Conservation (phyloP, 2,113 vertebrate genomes). For the Poicephalus gulielmi region DNA sequence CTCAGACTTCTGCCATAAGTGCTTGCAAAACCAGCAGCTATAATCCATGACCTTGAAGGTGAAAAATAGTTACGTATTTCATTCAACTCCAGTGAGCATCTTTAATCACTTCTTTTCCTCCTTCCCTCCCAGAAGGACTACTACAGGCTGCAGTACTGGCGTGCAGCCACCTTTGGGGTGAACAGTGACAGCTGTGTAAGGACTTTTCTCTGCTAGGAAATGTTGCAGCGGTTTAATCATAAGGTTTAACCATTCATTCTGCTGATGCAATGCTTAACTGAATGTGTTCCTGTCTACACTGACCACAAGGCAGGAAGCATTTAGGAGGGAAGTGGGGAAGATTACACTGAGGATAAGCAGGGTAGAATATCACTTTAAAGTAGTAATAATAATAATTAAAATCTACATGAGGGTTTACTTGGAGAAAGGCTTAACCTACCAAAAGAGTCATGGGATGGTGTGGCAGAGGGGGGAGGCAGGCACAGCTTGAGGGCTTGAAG, state of each 20-base stretch:
- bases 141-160: background rate
- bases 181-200: background rate
- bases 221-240: background rate
- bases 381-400: background rate
- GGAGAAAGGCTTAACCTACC: background rate
- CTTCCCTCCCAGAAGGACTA: background rate
- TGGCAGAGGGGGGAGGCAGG: background rate
- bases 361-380: background rate
- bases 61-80: background rate
- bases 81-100: background rate
- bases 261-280: slow-evolving; percentile 11
- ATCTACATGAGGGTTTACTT: background rate
- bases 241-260: slow-evolving; percentile 5
- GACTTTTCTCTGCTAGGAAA: background rate
- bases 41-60: background rate
- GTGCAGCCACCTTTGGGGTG: background rate
- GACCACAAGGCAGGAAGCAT: slow-evolving; percentile 49
- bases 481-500: background rate
- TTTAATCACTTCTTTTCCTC: background rate
- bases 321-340: slow-evolving; percentile 37
- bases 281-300: background rate
- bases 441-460: background rate
- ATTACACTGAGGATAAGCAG: background rate
- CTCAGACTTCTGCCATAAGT: background rate
- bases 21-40: background rate